Evolutionary conservation across 2,797 vertebrate species (phyloP), one percentile per base, ranked within the genome.

Genomic region (Sphaeramia orbicularis): DNA sequence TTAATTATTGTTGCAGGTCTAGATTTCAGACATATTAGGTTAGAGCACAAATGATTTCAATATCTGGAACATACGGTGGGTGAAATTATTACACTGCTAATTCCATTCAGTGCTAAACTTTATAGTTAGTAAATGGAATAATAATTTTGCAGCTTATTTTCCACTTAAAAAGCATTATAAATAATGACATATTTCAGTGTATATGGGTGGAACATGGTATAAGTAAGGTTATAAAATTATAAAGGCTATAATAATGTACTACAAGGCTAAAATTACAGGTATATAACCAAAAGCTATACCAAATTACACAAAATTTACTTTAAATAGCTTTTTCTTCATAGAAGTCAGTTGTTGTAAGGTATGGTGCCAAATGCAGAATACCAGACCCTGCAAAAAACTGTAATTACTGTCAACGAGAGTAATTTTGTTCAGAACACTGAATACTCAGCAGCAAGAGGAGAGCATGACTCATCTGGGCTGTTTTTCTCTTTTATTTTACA

Each of bases 401-500:
- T 19, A 45, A 66, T 73, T 41, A 41, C 40, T 60, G 38, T 79
- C 38, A 70, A 58, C 62, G 42, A 51, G 52, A 51, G 40, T 52
- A 32, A 73, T 78, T 65, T 37, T 41, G 66, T 65, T 74, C 55
- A 45, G 43, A 65, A 48, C 48, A 50, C 37, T 30, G 24, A 71
- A 53, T 36, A 43, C 32, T 58, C 10, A 61, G 52, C 41, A 68
- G 64, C 38, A 51, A 53, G 32, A 52, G 21, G 61, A 52, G 21
- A 12, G 37, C 40, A 62, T 71, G 75, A 81, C 52, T 74, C 66
- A 68, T 72, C 49, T 51, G 18, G 58, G 50, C 58, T 57, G 45
- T 43, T 77, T 78, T 63, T 60, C 44, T 44, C 50, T 66, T 66
- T 75, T 51, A 63, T 74, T 70, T 55, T 59, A 32, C 35, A 43